A percentile compares a stretch with the other conserved stretches of the same genome.
These are phyloP conservation scores for Taurulus bubalis DNA, from an alignment of 2,113 vertebrate species.

Conservation along the genomic window DNA sequence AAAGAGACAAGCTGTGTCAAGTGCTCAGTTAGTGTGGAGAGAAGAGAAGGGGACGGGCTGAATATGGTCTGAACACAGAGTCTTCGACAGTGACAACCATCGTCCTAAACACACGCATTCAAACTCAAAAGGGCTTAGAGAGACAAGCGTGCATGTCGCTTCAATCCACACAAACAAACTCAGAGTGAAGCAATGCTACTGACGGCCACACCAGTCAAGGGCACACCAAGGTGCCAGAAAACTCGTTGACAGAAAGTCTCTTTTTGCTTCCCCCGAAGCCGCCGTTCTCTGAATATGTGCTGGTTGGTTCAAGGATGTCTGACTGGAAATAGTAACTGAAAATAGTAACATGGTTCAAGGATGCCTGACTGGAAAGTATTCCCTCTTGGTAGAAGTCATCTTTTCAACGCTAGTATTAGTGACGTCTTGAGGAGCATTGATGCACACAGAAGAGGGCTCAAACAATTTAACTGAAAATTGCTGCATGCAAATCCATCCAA, in stretches of 20 bases:
- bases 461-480: constrained; percentile 50
- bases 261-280: constrained; percentile 52
- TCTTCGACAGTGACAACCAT: constrained; percentile 43
- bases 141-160: constrained; percentile 21
- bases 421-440: constrained; percentile 21
- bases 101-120: constrained; percentile 15
- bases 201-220: constrained; percentile 62
- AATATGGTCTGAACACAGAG: constrained; percentile 37
- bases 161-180: constrained; percentile 22
- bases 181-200: constrained; percentile 33
- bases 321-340: constrained; percentile 39
- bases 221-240: constrained; percentile 65
- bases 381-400: constrained; percentile 46
- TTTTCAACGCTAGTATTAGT: constrained; percentile 12
- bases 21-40: constrained; percentile 62
- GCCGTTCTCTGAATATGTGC: constrained; percentile 55
- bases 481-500: constrained; percentile 10
- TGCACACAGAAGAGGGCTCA: constrained; percentile 25
- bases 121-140: constrained; percentile 43
- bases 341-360: constrained; percentile 47
- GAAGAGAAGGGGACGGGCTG: constrained; percentile 17
- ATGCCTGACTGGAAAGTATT: constrained; percentile 42
- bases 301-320: constrained; percentile 54
- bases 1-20: constrained; percentile 67
- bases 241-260: constrained; percentile 64